These are phyloP conservation scores for Drosophila siamana DNA, from an alignment of 2,888 invertebrate species.

Conservation along the genomic window DNA sequence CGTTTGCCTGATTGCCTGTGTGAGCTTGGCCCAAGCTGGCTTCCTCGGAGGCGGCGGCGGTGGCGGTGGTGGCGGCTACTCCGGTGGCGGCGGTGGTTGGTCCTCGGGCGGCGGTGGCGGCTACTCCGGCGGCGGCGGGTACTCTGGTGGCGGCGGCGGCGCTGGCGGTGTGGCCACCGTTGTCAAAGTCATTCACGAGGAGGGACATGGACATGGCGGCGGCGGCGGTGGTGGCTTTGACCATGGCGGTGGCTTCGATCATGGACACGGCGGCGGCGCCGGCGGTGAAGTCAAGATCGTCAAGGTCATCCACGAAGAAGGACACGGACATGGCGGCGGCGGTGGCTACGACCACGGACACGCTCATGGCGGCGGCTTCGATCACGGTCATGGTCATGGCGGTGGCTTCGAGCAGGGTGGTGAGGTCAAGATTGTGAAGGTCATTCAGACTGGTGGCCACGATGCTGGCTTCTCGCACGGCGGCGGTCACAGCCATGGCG, in stretches of 20 bases:
- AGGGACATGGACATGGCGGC: conserved; percentile 36
- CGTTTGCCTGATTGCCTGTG: conserved; percentile 69
- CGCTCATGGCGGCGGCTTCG: conserved; percentile 19
- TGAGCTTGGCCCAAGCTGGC: conserved; percentile 62
- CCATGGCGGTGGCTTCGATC: conserved; percentile 20
- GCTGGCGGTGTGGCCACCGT: conserved; percentile 41
- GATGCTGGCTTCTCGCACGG: conserved; percentile 12
- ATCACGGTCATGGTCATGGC: conserved; percentile 25
- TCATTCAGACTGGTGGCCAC: conserved; percentile 14
- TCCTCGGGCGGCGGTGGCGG: conserved; percentile 35
- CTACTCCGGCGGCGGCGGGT: conserved; percentile 46
- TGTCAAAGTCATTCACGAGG: conserved; percentile 54
- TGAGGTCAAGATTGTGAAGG: conserved; percentile 23
- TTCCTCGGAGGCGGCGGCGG: conserved; percentile 56
- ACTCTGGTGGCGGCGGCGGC: conserved; percentile 39
- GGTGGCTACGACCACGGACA: conserved; percentile 18
- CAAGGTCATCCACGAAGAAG: conserved; percentile 21
- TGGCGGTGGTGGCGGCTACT: conserved; percentile 36
- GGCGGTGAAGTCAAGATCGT: conserved; percentile 25
- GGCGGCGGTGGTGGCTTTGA: conserved; percentile 34
- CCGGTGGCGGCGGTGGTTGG: conserved; percentile 45
- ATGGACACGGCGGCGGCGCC: conserved; percentile 20
- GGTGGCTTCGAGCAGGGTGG: conserved; percentile 23
- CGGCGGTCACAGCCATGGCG: conserved; percentile 9
- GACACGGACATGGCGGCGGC: conserved; percentile 2